These are phyloP conservation scores for Saccostrea cuccullata DNA, from an alignment of 1,140 invertebrate genomes.

Conservation along the genomic window DNA sequence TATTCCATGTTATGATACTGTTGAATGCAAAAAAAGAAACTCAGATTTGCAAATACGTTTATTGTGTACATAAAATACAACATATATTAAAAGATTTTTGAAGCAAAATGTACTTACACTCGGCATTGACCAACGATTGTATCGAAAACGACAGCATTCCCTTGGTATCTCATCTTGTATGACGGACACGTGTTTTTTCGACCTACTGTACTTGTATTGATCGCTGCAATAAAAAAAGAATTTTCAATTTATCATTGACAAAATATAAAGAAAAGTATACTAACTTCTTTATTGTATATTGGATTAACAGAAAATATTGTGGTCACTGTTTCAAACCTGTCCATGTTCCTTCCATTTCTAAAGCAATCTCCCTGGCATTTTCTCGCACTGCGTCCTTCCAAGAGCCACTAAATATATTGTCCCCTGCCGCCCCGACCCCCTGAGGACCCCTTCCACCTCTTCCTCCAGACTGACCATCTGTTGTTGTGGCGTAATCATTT, in stretches of 20 bases:
- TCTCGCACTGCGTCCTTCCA: background rate
- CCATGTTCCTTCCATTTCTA: constrained; percentile 35
- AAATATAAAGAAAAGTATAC: background rate
- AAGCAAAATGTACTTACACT: constrained; percentile 1
- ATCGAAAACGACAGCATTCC: constrained; percentile 28
- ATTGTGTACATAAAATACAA: no score
- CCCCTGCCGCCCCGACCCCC: background rate
- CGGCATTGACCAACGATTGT: constrained; percentile 7
- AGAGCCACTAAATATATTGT: constrained; percentile 14
- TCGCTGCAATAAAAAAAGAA: constrained; percentile 4
- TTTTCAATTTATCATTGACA: background rate
- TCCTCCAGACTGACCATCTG: background rate
- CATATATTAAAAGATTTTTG: no score
- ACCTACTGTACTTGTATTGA: constrained; percentile 24
- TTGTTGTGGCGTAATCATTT: constrained; percentile 8
- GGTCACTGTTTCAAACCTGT: background rate
- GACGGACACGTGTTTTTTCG: constrained; percentile 10
- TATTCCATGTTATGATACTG: constrained; percentile 37
- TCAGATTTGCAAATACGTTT: no score
- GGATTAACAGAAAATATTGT: background rate
- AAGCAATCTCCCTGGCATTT: constrained; percentile 10
- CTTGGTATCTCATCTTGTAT: constrained; percentile 19
- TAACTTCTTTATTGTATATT: background rate
- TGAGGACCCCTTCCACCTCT: background rate
- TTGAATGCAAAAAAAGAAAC: no score